phyloP scores from a whole-genome alignment of 2,888 invertebrate genomes.

The Thera obeliscata region DNA sequence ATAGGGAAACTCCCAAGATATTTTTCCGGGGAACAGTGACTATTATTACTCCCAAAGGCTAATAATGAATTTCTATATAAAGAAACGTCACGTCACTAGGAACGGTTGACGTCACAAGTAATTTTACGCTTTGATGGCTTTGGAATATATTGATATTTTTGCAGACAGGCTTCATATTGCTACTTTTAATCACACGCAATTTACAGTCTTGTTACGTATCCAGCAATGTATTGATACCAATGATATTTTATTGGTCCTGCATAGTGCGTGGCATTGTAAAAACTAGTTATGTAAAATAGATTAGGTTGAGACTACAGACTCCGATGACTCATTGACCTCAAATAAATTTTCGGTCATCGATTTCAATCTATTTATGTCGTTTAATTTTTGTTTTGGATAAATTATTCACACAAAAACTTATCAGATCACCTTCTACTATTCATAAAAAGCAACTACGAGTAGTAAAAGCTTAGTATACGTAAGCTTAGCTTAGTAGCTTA shows the following conservation, averaged over 20 bases:
- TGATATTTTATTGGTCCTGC: not conserved
- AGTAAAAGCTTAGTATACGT: too few species aligned
- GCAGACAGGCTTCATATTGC: not conserved
- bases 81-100: conserved; percentile 45
- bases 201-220: not conserved
- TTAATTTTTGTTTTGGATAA: not conserved
- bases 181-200: not conserved
- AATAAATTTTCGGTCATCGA: conserved; percentile 33
- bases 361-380: conserved; percentile 26
- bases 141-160: not conserved
- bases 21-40: conserved; percentile 44
- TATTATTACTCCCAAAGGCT: conserved; percentile 33
- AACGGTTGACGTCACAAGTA: conserved; percentile 52
- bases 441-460: too few species aligned
- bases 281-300: conserved; percentile 58
- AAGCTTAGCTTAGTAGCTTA: too few species aligned
- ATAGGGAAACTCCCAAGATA: conserved; percentile 53
- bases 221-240: conserved; percentile 33
- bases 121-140: not conserved
- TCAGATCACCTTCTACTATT: too few species aligned
- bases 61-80: conserved; percentile 39
- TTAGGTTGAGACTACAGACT: conserved; percentile 48
- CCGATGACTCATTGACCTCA: conserved; percentile 60
- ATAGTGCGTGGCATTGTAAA: conserved; percentile 38
- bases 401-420: not conserved